Evolutionary conservation across 1,140 invertebrate genomes (phyloP), one percentile per base, ranked within the genome.

Genomic region (Batillaria attramentaria): DNA sequence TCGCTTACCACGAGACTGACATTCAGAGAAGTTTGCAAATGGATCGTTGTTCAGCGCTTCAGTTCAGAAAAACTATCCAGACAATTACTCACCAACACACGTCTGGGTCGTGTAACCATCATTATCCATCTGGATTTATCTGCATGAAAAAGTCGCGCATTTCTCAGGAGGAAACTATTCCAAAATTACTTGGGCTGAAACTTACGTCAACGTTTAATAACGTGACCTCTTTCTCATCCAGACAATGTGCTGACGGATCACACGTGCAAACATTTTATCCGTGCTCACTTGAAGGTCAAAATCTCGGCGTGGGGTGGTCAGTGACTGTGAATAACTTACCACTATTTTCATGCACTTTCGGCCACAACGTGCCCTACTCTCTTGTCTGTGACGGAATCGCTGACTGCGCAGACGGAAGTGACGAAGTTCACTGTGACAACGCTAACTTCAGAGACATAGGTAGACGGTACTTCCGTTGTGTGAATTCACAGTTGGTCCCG

Each of bases 351-450:
- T 73, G 72, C 24, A 13, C 16, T 10, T 28, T 73, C 0, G 46
- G 31, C 39, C 72, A 54, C 3, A 33, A 33, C 43, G 20, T 80
- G 37, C 50, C 54, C 54, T 77, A 72, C 42, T 37, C 73, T 0
- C 46, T 77, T 18, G 62, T 81, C 18, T 81, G 80, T 76, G 77
- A 81, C 57, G 80, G 75, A 2, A 41, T 78, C 3, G 20, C 6
- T 28, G 72, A 77, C 35, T 81, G 80, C 54, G 54, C 33, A 18
- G 80, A 78, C 28, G 41, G 33, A 18, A 69, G 60, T 60, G 80
- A 81, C 41, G 80, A 81, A 50, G 35, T 46, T 2, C 24, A 18
- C 28, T 81, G 80, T 42, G 13, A 46, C 10, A 41, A 33, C 3
- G 43, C 80, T 6, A 31, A 54, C 37, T 60, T 76, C 13, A n/a